A percentile compares a stretch with the other conserved stretches of the same genome.
Evolutionary conservation across 2,888 invertebrate species (phyloP).

Genomic region (Tineola bisselliella): DNA sequence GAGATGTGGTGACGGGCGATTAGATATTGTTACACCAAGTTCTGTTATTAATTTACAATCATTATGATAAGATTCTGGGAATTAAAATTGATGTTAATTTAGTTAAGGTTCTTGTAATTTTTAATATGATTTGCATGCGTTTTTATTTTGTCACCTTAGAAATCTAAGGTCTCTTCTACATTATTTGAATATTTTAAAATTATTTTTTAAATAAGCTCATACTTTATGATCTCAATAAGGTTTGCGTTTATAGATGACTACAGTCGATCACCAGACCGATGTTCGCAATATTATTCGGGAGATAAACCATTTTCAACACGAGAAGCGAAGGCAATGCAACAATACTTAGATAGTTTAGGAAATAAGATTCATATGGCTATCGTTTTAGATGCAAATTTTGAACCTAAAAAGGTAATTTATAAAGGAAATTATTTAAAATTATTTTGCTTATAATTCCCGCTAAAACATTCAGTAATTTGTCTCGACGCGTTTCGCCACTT

Average conservation of each 20-base stretch:
- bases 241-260: constrained; percentile 45
- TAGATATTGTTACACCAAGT: background rate
- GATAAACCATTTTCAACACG: constrained; percentile 43
- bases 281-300: constrained; percentile 52
- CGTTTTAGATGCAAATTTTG: constrained; percentile 51
- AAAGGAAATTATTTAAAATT: too few species aligned
- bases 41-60: background rate
- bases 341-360: constrained; percentile 40
- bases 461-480: too few species aligned
- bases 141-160: background rate
- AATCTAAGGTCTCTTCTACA: background rate
- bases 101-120: background rate
- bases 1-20: background rate
- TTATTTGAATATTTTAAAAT: background rate
- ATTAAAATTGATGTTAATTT: background rate
- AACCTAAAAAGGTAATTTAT: constrained; percentile 38
- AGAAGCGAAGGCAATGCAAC: constrained; percentile 45
- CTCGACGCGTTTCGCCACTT: too few species aligned
- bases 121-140: background rate
- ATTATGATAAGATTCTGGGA: background rate
- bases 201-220: too few species aligned
- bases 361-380: constrained; percentile 40
- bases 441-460: too few species aligned
- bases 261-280: constrained; percentile 39
- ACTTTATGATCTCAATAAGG: too few species aligned